These are phyloP conservation scores for Neofelis nebulosa DNA, from an alignment of 2,113 vertebrate species.

Conservation along the genomic window DNA sequence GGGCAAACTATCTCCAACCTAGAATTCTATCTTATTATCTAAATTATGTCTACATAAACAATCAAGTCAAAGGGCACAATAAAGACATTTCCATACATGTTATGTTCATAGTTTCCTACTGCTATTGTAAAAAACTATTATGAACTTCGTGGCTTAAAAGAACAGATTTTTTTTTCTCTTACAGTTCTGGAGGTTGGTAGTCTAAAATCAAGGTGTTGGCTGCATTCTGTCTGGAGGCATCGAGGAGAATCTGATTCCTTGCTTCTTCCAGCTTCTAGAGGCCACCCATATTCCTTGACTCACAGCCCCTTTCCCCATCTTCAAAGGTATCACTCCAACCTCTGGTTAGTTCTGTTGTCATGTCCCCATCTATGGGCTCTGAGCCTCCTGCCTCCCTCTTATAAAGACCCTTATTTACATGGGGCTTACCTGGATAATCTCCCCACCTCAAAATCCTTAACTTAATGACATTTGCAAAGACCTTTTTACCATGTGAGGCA, in stretches of 20 bases:
- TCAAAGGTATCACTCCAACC: not conserved
- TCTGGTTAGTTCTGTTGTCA: not conserved
- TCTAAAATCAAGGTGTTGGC: not conserved
- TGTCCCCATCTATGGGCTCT: slow-evolving; percentile 9
- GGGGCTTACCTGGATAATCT: not conserved
- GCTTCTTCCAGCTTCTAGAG: not conserved
- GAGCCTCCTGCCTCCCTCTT: not conserved
- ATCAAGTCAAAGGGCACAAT: not conserved
- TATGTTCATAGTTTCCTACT: not conserved
- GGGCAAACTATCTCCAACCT: not conserved
- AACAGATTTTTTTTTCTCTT: not conserved
- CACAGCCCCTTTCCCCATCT: not conserved
- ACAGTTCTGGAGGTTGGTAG: not conserved
- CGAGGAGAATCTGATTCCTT: not conserved
- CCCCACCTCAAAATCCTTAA: not conserved
- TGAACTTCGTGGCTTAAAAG: not conserved
- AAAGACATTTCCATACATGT: not conserved
- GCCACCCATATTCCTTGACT: not conserved
- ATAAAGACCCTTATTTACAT: not conserved
- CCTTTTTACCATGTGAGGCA: not conserved
- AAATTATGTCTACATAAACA: slow-evolving; percentile 15
- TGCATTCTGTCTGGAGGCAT: not conserved
- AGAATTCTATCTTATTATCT: not conserved
- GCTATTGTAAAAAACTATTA: not conserved
- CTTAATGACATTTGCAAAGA: not conserved